Conservation (phyloP, 2,797 vertebrate species). For the Vultur gryphus region DNA sequence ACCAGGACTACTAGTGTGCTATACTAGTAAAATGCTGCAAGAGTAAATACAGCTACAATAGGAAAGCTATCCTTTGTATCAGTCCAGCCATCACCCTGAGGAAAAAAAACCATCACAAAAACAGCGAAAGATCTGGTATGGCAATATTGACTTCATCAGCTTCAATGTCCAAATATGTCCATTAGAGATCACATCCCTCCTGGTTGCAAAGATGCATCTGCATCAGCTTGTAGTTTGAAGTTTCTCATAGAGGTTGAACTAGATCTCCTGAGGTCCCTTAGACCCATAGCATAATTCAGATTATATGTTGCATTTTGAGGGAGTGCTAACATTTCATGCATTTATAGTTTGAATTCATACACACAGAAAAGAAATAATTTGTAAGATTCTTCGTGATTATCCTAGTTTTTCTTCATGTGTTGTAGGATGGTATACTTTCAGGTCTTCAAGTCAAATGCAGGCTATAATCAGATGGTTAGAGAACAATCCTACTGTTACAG, state of each 20-base stretch:
- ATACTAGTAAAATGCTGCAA: background rate
- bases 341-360: background rate
- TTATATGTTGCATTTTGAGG: background rate
- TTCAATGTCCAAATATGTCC: background rate
- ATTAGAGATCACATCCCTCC: background rate
- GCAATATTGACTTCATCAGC: background rate
- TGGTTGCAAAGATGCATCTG: background rate
- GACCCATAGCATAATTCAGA: background rate
- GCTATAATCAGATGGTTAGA: background rate
- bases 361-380: rapidly evolving
- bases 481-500: background rate
- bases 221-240: background rate
- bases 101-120: background rate
- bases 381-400: background rate
- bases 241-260: background rate
- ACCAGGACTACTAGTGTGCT: background rate
- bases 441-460: background rate
- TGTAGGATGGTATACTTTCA: background rate
- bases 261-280: background rate
- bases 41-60: background rate
- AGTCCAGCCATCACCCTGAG: background rate
- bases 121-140: background rate
- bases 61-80: background rate
- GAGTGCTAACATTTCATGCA: background rate
- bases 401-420: background rate